These are phyloP conservation scores for Fukomys damarensis DNA, from an alignment of 2,113 vertebrate genomes.

Conservation along the genomic window DNA sequence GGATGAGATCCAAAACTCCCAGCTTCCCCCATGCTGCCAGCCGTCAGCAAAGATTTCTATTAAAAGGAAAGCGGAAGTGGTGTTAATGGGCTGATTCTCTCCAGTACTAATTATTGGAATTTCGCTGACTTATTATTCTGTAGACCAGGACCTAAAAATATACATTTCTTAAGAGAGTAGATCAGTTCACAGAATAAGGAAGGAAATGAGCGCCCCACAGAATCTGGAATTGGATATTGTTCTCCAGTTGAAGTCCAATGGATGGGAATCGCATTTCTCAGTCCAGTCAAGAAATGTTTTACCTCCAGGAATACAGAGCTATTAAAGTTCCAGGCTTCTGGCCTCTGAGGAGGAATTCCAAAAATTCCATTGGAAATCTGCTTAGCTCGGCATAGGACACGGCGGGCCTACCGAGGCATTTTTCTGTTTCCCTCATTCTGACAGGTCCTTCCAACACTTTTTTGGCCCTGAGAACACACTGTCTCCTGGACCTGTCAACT, in stretches of 20 bases:
- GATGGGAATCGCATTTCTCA: slow-evolving; percentile 36
- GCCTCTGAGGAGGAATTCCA: slow-evolving; percentile 53
- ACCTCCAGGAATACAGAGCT: slow-evolving; percentile 51
- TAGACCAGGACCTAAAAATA: slow-evolving; percentile 50
- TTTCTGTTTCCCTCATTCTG: slow-evolving; percentile 9
- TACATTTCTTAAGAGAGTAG: slow-evolving; percentile 39
- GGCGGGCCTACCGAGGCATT: neutral
- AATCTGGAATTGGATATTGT: slow-evolving; percentile 40
- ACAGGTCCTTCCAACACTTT: neutral
- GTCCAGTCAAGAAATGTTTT: slow-evolving; percentile 62
- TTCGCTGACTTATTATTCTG: slow-evolving; percentile 42
- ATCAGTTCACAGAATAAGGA: neutral
- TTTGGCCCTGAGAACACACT: slow-evolving; percentile 17
- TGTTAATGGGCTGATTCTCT: neutral
- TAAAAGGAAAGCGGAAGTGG: slow-evolving; percentile 21
- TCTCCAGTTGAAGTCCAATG: slow-evolving; percentile 39
- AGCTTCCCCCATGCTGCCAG: too few species aligned
- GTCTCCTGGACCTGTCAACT: neutral
- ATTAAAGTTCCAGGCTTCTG: slow-evolving; percentile 54
- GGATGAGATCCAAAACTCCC: neutral
- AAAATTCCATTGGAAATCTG: slow-evolving; percentile 12
- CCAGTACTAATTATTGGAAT: slow-evolving; percentile 54
- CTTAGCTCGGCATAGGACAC: neutral
- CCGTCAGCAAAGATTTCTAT: slow-evolving; percentile 21
- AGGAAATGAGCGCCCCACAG: neutral